These are phyloP conservation scores for Mormyrus proboscirostris DNA, from an alignment of 2,797 vertebrate species.

Conservation along the genomic window DNA sequence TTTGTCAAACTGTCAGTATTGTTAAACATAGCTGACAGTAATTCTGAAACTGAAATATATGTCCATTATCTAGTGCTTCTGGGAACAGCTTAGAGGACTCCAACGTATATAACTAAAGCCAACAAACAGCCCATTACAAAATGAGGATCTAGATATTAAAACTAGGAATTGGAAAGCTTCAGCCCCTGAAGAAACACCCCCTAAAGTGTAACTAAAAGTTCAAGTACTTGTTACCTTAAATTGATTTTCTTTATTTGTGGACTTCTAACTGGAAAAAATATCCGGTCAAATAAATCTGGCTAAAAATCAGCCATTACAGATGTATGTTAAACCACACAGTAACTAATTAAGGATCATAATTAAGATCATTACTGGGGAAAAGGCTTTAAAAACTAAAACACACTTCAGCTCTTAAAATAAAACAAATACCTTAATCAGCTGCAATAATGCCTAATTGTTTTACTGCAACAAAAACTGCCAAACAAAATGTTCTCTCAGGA, in stretches of 20 bases:
- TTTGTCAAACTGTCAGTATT: background rate
- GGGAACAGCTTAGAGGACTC: background rate
- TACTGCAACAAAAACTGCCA: background rate
- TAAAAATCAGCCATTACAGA: background rate
- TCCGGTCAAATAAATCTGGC: background rate
- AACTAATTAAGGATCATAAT: background rate
- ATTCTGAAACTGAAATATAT: background rate
- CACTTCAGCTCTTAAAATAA: background rate
- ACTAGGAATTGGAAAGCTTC: background rate
- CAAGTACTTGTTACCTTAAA: background rate
- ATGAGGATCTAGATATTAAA: background rate
- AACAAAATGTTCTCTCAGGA: background rate
- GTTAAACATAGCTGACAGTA: background rate
- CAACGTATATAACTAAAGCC: background rate
- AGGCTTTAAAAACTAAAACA: background rate
- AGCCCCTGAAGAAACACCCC: background rate
- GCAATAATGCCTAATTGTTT: background rate
- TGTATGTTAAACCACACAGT: background rate
- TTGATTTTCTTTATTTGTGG: background rate
- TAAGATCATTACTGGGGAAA: background rate
- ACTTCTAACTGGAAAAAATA: background rate
- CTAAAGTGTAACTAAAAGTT: background rate
- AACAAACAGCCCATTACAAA: background rate
- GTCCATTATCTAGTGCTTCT: background rate
- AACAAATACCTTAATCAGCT: background rate